These are phyloP conservation scores for Margarornis squamiger DNA, from an alignment of 2,797 vertebrate species.

Conservation along the genomic window DNA sequence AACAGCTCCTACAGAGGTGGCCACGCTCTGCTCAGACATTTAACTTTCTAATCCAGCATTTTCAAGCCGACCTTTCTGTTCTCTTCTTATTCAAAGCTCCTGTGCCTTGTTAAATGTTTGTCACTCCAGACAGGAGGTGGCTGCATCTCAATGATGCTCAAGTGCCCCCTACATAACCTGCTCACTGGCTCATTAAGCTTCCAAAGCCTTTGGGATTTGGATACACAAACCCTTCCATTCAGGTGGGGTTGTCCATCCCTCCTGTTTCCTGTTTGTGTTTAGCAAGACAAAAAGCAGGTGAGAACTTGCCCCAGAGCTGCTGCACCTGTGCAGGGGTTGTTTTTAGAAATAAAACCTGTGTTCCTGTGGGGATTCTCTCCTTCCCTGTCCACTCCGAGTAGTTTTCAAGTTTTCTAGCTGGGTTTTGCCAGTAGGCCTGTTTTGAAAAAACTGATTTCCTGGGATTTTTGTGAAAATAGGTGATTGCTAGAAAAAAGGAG, in stretches of 20 bases:
- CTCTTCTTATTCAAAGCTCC: neutral
- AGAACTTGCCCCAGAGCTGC: neutral
- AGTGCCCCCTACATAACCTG: neutral
- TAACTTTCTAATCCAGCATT: neutral
- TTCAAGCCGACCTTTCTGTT: neutral
- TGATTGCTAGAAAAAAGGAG: neutral
- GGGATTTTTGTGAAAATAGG: neutral
- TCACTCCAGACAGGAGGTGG: neutral
- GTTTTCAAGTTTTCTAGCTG: neutral
- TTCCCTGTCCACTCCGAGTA: neutral
- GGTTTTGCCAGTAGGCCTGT: neutral
- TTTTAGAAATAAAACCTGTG: neutral
- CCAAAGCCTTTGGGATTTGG: slow-evolving; percentile 35
- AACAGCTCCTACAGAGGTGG: neutral
- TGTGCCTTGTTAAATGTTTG: neutral
- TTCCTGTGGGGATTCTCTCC: neutral
- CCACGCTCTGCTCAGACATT: neutral
- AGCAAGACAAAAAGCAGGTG: slow-evolving; percentile 39
- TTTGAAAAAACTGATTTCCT: neutral
- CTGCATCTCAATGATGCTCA: slow-evolving; percentile 40
- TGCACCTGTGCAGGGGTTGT: neutral
- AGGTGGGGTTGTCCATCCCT: neutral
- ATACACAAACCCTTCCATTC: slow-evolving; percentile 9
- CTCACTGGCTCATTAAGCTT: neutral
- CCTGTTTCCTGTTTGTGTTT: neutral